Base-by-base conservation (phyloP, 2,888 invertebrate genomes). In the Trachelus tabidus region DNA sequence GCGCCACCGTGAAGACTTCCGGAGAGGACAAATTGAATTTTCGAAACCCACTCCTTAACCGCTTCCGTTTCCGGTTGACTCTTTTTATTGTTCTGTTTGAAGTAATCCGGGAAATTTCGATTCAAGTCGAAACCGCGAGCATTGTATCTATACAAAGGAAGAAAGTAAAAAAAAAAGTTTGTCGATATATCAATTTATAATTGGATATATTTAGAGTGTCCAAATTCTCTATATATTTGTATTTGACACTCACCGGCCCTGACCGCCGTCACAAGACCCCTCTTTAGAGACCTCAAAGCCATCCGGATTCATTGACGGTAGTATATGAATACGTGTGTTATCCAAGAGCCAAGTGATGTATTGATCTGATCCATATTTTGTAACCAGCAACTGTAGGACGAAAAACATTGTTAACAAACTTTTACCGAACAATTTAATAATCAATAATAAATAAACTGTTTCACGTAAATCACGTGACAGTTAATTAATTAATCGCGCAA, bases 271-370 rank as follows among this genome's bases (percentile, higher is more conserved):
- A 88, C 98, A 98, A 80, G 95, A 94, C 56, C 98, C 97, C 92
- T 98, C 97, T 86, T 96, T 95, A 11, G 99, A 97, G 33, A 96
- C 96, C 86, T 98, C 97, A 92, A 96, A 99, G 34, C 99, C 99
- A 91, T 99, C 99, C 0, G 99, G 99, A 92, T 99, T 99, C 98
- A 99, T 98, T 0, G 98, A 97, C 0, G 99, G 99, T 94, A 99
- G 94, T 86, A 99, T 95, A 92, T 99, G 99, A 87, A 99, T 98
- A 81, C 98, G 94, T 0, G 99, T 99, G 91, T 97, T 97, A 92
- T 98, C 97, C 91, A 99, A 91, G 78, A 99, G 92, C 96, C 97
- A 97, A 87, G 95, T 95, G 79, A 98, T 95, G 90, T 97, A 97
- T 33, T 96, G 94, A 92, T 98, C 97, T 2, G 94, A 94, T 71